These are phyloP conservation scores for Cebus imitator DNA, from an alignment of 2,113 vertebrate species.

Conservation along the genomic window DNA sequence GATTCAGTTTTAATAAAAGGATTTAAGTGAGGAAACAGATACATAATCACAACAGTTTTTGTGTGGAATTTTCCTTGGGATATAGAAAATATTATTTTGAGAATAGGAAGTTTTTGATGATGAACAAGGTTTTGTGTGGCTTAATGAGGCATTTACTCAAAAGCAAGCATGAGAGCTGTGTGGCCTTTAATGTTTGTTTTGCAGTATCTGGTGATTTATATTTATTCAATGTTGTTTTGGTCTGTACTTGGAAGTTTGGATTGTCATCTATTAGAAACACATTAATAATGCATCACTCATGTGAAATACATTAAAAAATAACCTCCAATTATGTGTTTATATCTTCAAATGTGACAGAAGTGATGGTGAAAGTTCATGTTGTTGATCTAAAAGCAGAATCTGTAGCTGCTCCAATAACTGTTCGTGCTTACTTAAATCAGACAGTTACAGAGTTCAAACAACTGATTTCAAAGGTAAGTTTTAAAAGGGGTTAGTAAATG, in stretches of 20 bases:
- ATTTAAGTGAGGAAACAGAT: slow-evolving; percentile 18
- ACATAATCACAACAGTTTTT: not conserved
- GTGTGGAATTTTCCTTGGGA: not conserved
- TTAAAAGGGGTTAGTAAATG: slow-evolving; percentile 24
- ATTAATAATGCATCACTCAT: not conserved
- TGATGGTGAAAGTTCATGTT: slow-evolving; percentile 98
- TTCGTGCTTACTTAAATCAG: slow-evolving; percentile 98
- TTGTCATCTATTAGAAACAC: slow-evolving; percentile 29
- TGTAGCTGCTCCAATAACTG: slow-evolving; percentile 92
- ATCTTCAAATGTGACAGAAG: slow-evolving; percentile 87
- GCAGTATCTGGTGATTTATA: not conserved
- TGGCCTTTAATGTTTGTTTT: slow-evolving; percentile 3
- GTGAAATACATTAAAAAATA: slow-evolving; percentile 44
- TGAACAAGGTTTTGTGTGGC: not conserved
- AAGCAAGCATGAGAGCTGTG: not conserved
- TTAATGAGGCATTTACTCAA: not conserved
- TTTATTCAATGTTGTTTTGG: not conserved
- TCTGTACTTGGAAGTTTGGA: not conserved
- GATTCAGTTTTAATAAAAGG: slow-evolving; percentile 15
- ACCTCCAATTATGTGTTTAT: slow-evolving; percentile 46
- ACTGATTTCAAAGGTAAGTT: slow-evolving; percentile 95
- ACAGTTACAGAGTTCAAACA: slow-evolving; percentile 96
- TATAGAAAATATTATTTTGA: slow-evolving; percentile 28
- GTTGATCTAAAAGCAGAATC: slow-evolving; percentile 94
- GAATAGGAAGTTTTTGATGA: not conserved